phyloP scores from a whole-genome alignment of 2,113 vertebrate species.

The Stigmatopora argus region DNA sequence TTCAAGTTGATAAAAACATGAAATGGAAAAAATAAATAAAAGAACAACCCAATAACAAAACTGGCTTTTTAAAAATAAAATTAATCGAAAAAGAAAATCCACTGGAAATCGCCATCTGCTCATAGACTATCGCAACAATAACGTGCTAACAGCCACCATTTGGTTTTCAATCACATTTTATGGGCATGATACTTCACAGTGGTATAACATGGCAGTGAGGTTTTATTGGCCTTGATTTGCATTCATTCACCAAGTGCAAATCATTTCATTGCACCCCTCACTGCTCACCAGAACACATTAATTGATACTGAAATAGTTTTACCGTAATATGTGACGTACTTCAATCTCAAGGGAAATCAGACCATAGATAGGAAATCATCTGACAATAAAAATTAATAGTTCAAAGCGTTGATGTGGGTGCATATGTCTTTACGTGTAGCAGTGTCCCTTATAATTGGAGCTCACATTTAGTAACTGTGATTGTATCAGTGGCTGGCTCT shows the following conservation, averaged over 20 bases:
- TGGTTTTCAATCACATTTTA: neutral
- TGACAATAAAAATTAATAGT: slow-evolving; percentile 58
- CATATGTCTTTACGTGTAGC: slow-evolving; percentile 37
- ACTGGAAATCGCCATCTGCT: neutral
- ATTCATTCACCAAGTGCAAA: slow-evolving; percentile 19
- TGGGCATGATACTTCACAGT: neutral
- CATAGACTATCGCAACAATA: neutral
- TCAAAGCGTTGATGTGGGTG: slow-evolving; percentile 43
- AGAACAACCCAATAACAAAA: neutral
- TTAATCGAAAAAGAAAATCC: neutral
- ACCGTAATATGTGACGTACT: slow-evolving; percentile 16
- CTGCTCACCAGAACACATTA: slow-evolving; percentile 25
- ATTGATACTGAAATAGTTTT: slow-evolving; percentile 29
- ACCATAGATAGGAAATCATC: slow-evolving; percentile 46
- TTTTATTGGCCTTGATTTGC: slow-evolving; percentile 23
- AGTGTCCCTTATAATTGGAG: slow-evolving; percentile 50
- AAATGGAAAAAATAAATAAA: neutral
- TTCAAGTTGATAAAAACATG: neutral
- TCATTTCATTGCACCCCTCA: slow-evolving; percentile 29
- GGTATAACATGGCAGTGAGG: slow-evolving; percentile 10
- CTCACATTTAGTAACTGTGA: slow-evolving; percentile 47
- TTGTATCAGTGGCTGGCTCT: slow-evolving; percentile 35
- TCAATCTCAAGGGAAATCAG: slow-evolving; percentile 55
- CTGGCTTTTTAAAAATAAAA: neutral
- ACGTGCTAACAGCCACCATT: slow-evolving; percentile 8